These are phyloP conservation scores for Mustelus asterias DNA, from an alignment of 2,113 vertebrate genomes.

Conservation along the genomic window DNA sequence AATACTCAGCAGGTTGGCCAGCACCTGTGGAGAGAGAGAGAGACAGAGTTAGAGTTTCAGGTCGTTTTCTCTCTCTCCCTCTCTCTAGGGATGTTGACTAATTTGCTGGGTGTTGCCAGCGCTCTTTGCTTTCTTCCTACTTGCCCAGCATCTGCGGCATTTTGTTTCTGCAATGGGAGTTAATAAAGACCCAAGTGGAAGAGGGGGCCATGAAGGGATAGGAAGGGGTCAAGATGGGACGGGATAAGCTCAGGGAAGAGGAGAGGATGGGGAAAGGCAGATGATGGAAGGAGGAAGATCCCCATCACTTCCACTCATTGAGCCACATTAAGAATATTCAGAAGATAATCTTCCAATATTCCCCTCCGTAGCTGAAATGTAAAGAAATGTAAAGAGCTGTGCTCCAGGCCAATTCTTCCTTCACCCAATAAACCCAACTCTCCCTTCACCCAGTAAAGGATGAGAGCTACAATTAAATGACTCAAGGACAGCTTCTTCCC, in stretches of 20 bases:
- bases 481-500: too few species aligned
- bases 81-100: too few species aligned
- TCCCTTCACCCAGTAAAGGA: neutral
- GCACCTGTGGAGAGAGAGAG: too few species aligned
- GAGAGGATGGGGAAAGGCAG: neutral
- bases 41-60: too few species aligned
- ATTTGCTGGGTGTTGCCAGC: too few species aligned
- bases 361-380: neutral
- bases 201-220: neutral
- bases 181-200: neutral
- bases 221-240: neutral
- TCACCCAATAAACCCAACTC: neutral
- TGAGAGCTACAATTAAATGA: neutral
- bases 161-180: neutral
- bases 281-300: neutral
- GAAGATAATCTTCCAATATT: neutral
- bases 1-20: too few species aligned
- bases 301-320: neutral
- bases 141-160: neutral
- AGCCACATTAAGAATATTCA: neutral
- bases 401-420: neutral
- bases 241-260: neutral
- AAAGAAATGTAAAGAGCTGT: neutral
- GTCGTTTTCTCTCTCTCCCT: too few species aligned
- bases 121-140: too few species aligned